A percentile compares a stretch with the other conserved stretches of the same genome.
Evolutionary conservation across 2,113 vertebrate species (phyloP).

Genomic region (Notarius quadriscutis): DNA sequence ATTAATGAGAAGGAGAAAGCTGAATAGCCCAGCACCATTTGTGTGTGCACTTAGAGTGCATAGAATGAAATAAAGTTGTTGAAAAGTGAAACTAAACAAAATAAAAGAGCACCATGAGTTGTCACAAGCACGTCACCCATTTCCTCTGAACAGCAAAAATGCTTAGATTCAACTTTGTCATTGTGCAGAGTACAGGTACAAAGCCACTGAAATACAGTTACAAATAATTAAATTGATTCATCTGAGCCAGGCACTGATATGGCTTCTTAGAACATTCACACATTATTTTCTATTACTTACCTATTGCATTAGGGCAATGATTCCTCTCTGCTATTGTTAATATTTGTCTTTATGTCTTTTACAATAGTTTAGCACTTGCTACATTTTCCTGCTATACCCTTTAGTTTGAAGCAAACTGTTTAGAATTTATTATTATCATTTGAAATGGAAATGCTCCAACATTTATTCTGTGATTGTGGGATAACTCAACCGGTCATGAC

Average conservation of each 20-base stretch:
- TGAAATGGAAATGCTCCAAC: neutral
- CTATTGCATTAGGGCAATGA: slow-evolving; percentile 1
- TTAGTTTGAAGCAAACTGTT: neutral
- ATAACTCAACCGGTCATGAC: neutral
- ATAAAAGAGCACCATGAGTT: too few species aligned
- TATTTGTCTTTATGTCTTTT: neutral
- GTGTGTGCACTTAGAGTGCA: too few species aligned
- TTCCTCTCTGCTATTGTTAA: neutral
- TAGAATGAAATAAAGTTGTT: too few species aligned
- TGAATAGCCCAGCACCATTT: too few species aligned
- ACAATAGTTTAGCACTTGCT: neutral
- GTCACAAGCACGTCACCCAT: too few species aligned
- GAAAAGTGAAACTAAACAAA: too few species aligned
- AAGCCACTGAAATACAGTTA: neutral
- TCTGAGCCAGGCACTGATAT: slow-evolving; percentile 29
- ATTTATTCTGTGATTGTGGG: neutral
- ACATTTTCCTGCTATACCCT: neutral
- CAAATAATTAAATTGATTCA: slow-evolving; percentile 51
- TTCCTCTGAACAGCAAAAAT: too few species aligned
- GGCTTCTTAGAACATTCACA: slow-evolving; percentile 30
- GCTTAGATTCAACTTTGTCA: too few species aligned
- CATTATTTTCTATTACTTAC: slow-evolving; percentile 50
- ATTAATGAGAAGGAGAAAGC: too few species aligned
- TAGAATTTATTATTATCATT: neutral
- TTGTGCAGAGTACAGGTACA: too few species aligned